These are phyloP conservation scores for Noctuana brunneofusca DNA, from an alignment of 2,888 invertebrate species.

Conservation along the genomic window DNA sequence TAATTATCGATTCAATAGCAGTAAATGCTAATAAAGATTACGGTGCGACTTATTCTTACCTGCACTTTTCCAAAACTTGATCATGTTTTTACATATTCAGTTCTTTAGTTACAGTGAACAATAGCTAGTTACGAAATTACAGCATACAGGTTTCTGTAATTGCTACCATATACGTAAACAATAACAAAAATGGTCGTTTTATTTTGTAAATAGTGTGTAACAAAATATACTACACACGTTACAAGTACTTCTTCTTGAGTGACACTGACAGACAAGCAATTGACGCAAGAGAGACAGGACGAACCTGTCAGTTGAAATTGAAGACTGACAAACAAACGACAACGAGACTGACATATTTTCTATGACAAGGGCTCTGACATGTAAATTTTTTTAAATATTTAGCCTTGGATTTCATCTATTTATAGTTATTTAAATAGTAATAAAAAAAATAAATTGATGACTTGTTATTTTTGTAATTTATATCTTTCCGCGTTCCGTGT, in stretches of 20 bases:
- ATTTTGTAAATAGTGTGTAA: constrained; percentile 47
- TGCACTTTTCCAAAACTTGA: constrained; percentile 90
- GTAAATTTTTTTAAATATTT: too few species aligned
- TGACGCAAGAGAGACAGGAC: neutral
- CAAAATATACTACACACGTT: constrained; percentile 32
- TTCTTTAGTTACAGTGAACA: neutral
- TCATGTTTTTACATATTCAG: constrained; percentile 75
- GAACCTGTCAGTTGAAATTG: neutral
- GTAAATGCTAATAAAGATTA: constrained; percentile 29
- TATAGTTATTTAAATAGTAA: too few species aligned
- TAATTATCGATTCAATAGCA: constrained; percentile 13
- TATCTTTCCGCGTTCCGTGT: too few species aligned
- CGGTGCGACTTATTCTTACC: constrained; percentile 66
- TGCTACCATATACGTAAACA: constrained; percentile 58
- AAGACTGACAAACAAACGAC: too few species aligned
- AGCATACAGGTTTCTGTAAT: constrained; percentile 43
- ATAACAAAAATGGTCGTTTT: constrained; percentile 56
- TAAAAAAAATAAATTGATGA: too few species aligned
- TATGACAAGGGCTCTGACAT: too few species aligned
- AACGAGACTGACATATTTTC: too few species aligned
- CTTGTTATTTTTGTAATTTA: too few species aligned
- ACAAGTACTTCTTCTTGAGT: neutral
- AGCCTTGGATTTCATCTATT: too few species aligned
- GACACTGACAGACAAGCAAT: neutral
- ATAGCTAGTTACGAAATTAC: constrained; percentile 8